These are phyloP conservation scores for Sycobia sp. DNA, from an alignment of 1,140 invertebrate species.

Conservation along the genomic window DNA sequence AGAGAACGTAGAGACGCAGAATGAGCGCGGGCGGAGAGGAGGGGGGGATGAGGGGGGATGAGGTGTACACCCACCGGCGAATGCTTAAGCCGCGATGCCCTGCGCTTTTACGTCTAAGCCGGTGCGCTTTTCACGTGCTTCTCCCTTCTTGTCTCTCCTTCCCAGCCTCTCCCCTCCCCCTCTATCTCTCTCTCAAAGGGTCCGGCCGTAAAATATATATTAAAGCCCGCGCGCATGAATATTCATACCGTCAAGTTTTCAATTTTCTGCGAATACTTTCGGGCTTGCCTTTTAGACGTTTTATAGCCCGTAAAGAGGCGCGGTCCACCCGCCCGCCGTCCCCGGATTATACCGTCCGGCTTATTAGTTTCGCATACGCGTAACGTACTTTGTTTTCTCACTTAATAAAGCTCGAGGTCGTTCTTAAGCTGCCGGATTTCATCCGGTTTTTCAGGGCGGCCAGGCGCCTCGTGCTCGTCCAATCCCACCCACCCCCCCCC, in stretches of 20 bases:
- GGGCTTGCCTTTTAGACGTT: constrained; percentile 52
- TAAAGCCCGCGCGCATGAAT: constrained; percentile 54
- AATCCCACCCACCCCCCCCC: too few species aligned
- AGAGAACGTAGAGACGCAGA: constrained; percentile 2
- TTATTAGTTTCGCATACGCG: constrained; percentile 52
- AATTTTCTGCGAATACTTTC: constrained; percentile 58
- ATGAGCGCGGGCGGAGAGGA: background rate
- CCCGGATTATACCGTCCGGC: constrained; percentile 48
- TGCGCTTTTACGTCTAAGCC: constrained; percentile 20
- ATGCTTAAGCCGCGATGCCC: constrained; percentile 3
- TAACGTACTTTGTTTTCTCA: constrained; percentile 43
- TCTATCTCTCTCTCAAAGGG: constrained; percentile 39
- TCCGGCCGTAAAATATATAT: constrained; percentile 57
- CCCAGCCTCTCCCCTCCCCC: constrained; percentile 24
- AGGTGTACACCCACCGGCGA: background rate
- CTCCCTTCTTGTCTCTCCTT: constrained; percentile 24
- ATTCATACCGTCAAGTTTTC: constrained; percentile 57
- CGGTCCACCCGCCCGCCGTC: constrained; percentile 34
- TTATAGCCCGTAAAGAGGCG: constrained; percentile 53
- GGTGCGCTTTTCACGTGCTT: constrained; percentile 18
- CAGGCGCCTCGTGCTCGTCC: too few species aligned
- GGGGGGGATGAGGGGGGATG: background rate
- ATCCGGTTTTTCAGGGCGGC: background rate
- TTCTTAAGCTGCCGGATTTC: constrained; percentile 40
- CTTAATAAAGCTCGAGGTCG: constrained; percentile 43